Conservation (phyloP, 2,888 invertebrate species). For the Dasysyrphus albostriatus region DNA sequence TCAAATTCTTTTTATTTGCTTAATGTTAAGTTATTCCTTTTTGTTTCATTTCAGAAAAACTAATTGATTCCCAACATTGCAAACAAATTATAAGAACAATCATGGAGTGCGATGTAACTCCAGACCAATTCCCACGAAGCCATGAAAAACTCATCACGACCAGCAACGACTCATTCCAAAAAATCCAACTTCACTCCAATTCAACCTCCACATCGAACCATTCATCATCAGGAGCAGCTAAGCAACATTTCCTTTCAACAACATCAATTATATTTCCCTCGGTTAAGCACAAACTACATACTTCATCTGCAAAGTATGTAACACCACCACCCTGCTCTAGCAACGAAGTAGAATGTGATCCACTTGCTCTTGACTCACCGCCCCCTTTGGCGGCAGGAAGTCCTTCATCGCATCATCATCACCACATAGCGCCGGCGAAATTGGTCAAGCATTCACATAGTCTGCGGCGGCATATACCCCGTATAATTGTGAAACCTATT, state of each 20-base stretch:
- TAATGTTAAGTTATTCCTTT: too few relatives aligned
- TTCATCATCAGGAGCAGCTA: conserved; percentile 59
- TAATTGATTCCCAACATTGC: conserved; percentile 22
- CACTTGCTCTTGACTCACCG: conserved; percentile 81
- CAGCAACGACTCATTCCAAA: conserved; percentile 72
- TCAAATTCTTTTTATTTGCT: neutral
- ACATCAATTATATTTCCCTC: conserved; percentile 71
- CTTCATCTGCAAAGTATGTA: conserved; percentile 78
- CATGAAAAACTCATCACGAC: conserved; percentile 67
- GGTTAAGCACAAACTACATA: conserved; percentile 66
- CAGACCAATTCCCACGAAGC: conserved; percentile 71
- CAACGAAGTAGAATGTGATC: conserved; percentile 83
- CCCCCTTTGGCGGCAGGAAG: conserved; percentile 68
- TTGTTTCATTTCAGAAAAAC: conserved; percentile 39
- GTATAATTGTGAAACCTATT: conserved; percentile 92
- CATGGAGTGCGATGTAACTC: conserved; percentile 79
- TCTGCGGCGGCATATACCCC: conserved; percentile 88
- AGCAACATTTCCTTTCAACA: conserved; percentile 71
- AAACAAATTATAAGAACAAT: conserved; percentile 55
- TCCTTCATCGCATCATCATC: conserved; percentile 64
- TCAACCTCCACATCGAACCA: conserved; percentile 63
- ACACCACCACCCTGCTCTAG: conserved; percentile 79
- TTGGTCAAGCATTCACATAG: conserved; percentile 90
- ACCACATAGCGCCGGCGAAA: conserved; percentile 70
- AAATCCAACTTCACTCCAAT: conserved; percentile 72